Evolutionary conservation across 2,888 invertebrate genomes (phyloP).

Genomic region (Cinara cedri): DNA sequence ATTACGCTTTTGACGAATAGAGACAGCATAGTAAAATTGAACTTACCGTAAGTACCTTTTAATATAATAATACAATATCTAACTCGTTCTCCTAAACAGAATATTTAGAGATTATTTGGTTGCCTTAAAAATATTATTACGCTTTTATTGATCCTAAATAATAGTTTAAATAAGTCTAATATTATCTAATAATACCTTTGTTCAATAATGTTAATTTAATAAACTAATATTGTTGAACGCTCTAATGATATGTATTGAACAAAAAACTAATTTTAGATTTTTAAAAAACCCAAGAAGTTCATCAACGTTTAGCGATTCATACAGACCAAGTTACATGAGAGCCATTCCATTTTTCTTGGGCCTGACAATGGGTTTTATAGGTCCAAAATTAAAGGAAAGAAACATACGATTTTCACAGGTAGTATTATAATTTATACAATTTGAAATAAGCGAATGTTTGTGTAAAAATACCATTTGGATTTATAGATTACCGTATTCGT

Average conservation of each 20-base stretch:
- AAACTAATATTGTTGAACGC: not conserved
- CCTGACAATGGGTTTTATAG: not conserved
- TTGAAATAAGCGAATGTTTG: not conserved
- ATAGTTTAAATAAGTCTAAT: no score
- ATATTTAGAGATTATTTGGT: no score
- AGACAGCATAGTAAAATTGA: not conserved
- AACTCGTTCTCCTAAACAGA: no score
- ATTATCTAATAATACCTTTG: no score
- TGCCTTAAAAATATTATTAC: no score
- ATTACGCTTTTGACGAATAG: not conserved
- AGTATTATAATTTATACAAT: not conserved
- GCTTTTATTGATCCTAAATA: no score
- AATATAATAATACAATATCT: no score
- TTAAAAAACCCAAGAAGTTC: constrained; percentile 14
- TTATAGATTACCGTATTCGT: not conserved
- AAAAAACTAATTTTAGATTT: constrained; percentile 13
- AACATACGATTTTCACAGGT: constrained; percentile 10
- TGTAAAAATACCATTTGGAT: not conserved
- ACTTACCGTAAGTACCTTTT: constrained; percentile 4
- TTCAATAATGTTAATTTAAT: no score
- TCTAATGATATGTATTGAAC: not conserved
- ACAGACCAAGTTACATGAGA: constrained; percentile 34
- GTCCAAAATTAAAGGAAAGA: not conserved
- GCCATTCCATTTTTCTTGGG: constrained; percentile 2
- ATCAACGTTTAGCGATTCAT: not conserved